Conservation (phyloP, 2,888 invertebrate species). For the Dendrolimus pini region DNA sequence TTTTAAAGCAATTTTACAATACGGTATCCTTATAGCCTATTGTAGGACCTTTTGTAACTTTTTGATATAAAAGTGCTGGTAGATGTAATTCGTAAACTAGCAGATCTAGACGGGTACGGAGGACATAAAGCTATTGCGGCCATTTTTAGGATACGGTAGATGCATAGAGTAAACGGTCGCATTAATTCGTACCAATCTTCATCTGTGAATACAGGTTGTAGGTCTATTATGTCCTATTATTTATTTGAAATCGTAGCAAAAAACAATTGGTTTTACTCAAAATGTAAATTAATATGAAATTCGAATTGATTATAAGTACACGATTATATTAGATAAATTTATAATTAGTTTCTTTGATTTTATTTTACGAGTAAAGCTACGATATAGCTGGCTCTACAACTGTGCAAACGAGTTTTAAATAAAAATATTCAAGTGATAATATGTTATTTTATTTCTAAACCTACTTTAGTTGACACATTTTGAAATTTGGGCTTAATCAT, state of each 20-base stretch:
- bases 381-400: conserved; percentile 57
- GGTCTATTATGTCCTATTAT: conserved; percentile 64
- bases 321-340: conserved; percentile 20
- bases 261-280: conserved; percentile 31
- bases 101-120: conserved; percentile 69
- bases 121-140: conserved; percentile 55
- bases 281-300: conserved; percentile 39
- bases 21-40: conserved; percentile 56
- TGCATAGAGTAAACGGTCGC: conserved; percentile 41
- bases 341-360: conserved; percentile 48
- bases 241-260: conserved; percentile 72
- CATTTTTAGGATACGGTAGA: conserved; percentile 29
- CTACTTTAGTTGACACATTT: neutral
- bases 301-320: conserved; percentile 32
- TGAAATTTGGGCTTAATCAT: too few species aligned
- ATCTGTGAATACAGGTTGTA: conserved; percentile 65
- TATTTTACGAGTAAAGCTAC: conserved; percentile 53
- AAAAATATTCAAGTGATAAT: conserved; percentile 60
- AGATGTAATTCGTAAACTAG: conserved; percentile 42
- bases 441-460: conserved; percentile 17
- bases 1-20: conserved; percentile 63
- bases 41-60: conserved; percentile 71
- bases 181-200: conserved; percentile 70
- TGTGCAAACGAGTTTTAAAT: conserved; percentile 67
- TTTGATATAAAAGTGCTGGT: conserved; percentile 73